Conservation (phyloP, 1,140 invertebrate genomes). For the Agraylea sexmaculata region DNA sequence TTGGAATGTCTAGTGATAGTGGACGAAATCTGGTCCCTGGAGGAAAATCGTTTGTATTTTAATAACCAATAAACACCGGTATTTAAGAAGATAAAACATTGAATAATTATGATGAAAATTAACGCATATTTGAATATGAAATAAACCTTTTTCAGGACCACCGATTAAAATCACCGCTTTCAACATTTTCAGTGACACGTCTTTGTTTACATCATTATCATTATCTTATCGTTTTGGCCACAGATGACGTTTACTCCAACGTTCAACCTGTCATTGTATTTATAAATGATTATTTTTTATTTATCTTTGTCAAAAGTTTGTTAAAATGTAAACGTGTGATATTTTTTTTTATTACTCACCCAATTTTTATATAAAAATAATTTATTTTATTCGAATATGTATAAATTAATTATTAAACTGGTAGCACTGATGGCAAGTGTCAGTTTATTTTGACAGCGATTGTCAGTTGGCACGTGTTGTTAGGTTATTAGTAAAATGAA, state of each 20-base stretch:
- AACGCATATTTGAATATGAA: constrained; percentile 22
- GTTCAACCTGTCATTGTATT: background rate
- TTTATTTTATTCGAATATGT: constrained; percentile 2
- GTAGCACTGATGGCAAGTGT: constrained; percentile 16
- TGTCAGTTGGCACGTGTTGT: too few species aligned
- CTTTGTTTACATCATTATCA: constrained; percentile 17
- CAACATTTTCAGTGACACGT: constrained; percentile 37
- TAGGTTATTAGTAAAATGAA: too few species aligned
- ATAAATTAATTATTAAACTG: background rate
- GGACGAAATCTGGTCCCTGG: constrained; percentile 93
- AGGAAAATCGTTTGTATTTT: constrained; percentile 20
- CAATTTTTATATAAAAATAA: background rate
- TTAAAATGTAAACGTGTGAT: too few species aligned
- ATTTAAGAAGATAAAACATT: constrained; percentile 4
- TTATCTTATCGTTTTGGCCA: background rate
- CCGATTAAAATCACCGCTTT: constrained; percentile 69
- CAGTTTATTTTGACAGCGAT: too few species aligned
- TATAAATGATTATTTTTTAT: background rate
- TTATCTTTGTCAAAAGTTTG: background rate
- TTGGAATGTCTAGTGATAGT: constrained; percentile 89
- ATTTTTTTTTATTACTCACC: too few species aligned
- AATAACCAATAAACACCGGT: constrained; percentile 3
- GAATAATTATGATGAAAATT: constrained; percentile 19
- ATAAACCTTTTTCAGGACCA: constrained; percentile 64
- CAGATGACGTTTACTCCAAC: background rate